Evolutionary conservation across 2,113 vertebrate genomes (phyloP).

Genomic region (Thalassoma bifasciatum): DNA sequence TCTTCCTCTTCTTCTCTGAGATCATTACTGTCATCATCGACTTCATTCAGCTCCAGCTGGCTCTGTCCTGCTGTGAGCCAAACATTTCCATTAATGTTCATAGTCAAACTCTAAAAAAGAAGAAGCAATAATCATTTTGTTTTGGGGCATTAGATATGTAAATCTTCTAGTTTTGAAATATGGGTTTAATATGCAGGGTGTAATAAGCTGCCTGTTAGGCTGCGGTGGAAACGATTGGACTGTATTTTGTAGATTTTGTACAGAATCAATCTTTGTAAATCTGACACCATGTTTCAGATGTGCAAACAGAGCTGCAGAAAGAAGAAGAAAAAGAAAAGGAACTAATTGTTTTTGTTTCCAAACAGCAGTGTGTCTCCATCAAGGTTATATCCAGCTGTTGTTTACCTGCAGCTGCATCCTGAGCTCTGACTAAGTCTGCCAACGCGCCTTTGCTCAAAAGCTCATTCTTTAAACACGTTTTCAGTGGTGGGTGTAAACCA

Average conservation of each 20-base stretch:
- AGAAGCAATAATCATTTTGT: conserved; percentile 39
- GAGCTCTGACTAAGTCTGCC: conserved; percentile 4
- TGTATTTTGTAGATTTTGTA: conserved; percentile 13
- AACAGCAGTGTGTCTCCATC: conserved; percentile 47
- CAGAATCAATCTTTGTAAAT: conserved; percentile 1
- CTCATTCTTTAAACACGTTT: conserved; percentile 31
- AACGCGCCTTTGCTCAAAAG: conserved; percentile 46
- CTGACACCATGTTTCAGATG: background rate
- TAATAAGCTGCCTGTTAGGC: conserved; percentile 11
- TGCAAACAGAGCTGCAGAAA: background rate
- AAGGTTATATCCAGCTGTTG: conserved; percentile 57
- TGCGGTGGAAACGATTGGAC: conserved; percentile 6
- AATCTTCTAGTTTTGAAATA: conserved; percentile 39
- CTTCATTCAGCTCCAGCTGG: conserved; percentile 12
- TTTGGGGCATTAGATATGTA: conserved; percentile 22
- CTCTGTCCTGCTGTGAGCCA: conserved; percentile 18
- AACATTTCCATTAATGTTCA: conserved; percentile 46
- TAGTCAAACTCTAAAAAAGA: conserved; percentile 18
- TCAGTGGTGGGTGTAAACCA: background rate
- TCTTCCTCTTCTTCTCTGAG: conserved; percentile 24
- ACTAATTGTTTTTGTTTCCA: conserved; percentile 48
- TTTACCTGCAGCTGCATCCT: conserved; percentile 58
- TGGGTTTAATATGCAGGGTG: conserved; percentile 44
- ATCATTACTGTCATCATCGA: conserved; percentile 18
- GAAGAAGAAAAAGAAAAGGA: conserved; percentile 19